Percentiles rank a stretch among this genome's conserved stretches.
These are phyloP conservation scores for Umimayanthus chanpuru DNA, from an alignment of 92 coral and sea anemone species.

Conservation along the genomic window DNA sequence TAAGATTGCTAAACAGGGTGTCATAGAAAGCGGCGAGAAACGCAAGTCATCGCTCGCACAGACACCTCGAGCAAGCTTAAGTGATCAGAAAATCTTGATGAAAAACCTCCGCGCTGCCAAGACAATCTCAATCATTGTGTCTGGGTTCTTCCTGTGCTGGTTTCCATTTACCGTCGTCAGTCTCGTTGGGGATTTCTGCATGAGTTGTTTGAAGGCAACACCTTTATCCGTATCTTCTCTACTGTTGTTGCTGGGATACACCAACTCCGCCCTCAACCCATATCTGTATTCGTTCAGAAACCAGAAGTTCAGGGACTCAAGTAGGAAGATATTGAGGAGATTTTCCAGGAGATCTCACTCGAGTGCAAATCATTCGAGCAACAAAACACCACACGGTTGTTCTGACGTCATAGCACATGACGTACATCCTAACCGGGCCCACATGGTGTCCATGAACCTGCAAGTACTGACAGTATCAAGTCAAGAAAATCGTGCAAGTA, in stretches of 20 bases:
- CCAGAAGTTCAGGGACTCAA: constrained; percentile 51
- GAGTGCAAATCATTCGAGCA: neutral
- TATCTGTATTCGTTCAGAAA: constrained; percentile 61
- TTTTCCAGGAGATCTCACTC: constrained; percentile 10
- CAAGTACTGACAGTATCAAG: neutral
- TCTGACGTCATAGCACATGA: constrained; percentile 14
- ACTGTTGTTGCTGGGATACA: constrained; percentile 58
- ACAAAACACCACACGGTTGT: neutral
- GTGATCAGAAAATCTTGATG: constrained; percentile 45
- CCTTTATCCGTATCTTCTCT: constrained; percentile 41
- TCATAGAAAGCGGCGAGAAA: neutral
- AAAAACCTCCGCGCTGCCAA: constrained; percentile 61
- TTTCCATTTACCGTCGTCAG: constrained; percentile 55
- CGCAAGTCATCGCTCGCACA: constrained; percentile 14
- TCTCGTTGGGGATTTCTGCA: constrained; percentile 49
- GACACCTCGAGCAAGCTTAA: too few species aligned
- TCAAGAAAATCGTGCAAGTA: neutral
- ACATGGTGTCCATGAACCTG: neutral
- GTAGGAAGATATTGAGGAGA: constrained; percentile 34
- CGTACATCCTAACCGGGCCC: neutral
- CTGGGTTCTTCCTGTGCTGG: constrained; percentile 65
- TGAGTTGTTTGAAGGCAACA: constrained; percentile 19
- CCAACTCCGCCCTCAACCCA: constrained; percentile 67
- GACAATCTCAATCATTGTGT: constrained; percentile 56
- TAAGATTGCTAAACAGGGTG: constrained; percentile 40